Evolutionary conservation across 2,797 vertebrate species (phyloP), one percentile per base, ranked within the genome.

Genomic region (Luscinia luscinia): DNA sequence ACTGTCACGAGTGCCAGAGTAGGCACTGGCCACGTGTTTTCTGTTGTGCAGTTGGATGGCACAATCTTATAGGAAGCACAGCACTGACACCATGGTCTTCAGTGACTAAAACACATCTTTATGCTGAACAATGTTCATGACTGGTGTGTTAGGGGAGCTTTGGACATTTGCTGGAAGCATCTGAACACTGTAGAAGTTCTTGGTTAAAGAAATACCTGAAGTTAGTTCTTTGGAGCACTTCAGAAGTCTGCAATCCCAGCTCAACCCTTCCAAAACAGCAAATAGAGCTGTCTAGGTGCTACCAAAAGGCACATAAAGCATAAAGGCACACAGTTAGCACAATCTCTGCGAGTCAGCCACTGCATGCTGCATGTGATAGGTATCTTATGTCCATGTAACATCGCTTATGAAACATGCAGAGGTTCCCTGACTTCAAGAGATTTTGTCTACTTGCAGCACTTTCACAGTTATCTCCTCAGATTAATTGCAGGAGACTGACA

Each of bases 61-160:
- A 46, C 14, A 3, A 24, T 23, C 5, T 0, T 0, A 0, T 1
- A 27, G 66, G n/a, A 76, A 64, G 32, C n/a, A 9, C 16, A 11
- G 40, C 1, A 1, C 69, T 78, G n/a, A 4, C 36, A n/a, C 14
- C 36, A 5, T 9, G 23, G 17, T 41, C 48, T 48, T 55, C 32
- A 34, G 52, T 27, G 36, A 16, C 59, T 79, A 28, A 82, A 79
- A 16, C 28, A 46, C 21, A 2, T 70, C 51, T 45, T 12, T 45
- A 20, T 45, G 41, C 20, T 45, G 43, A 45, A 10, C 7, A 1
- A 16, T 1, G 3, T 32, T 67, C 5, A 1, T 15, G 70, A 22
- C 58, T 4, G 1, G 6, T 7, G 22, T 22, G 6, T 20, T 20
- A 41, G 32, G 23, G 36, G 22, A 59, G 54, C 34, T 41, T 66